A percentile compares a stretch with the other conserved stretches of the same genome.
Conservation (phyloP, 2,888 invertebrate genomes). For the Drosophila hamatofila region DNA sequence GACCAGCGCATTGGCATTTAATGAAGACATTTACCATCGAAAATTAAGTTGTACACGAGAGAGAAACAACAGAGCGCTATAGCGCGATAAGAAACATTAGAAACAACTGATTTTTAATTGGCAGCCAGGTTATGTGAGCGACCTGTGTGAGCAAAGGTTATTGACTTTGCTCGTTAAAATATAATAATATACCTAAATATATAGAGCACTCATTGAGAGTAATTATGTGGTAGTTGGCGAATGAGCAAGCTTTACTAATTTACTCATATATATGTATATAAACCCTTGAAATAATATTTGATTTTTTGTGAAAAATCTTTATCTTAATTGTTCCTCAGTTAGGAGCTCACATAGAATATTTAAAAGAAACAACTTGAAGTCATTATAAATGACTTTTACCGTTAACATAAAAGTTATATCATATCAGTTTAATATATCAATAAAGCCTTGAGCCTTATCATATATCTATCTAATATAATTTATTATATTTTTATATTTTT, state of each 20-base stretch:
- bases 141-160: constrained; percentile 20
- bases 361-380: background rate
- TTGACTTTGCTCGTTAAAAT: constrained; percentile 32
- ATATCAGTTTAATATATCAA: background rate
- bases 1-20: constrained; percentile 46
- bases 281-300: too few species aligned
- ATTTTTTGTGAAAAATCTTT: too few species aligned
- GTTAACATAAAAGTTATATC: background rate
- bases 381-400: background rate
- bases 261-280: too few species aligned
- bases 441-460: background rate
- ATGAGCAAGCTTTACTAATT: too few species aligned
- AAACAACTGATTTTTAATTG: constrained; percentile 48
- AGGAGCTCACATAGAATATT: background rate
- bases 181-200: constrained; percentile 5
- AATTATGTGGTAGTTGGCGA: background rate
- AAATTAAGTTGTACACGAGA: constrained; percentile 69
- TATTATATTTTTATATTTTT: background rate
- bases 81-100: constrained; percentile 34
- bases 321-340: too few species aligned
- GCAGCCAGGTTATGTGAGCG: background rate
- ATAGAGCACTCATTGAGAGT: background rate
- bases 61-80: constrained; percentile 5
- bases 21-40: constrained; percentile 68
- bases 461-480: background rate